A percentile compares a stretch with the other conserved stretches of the same genome.
Conservation (phyloP, 2,888 invertebrate species). For the Scaeva pyrastri region DNA sequence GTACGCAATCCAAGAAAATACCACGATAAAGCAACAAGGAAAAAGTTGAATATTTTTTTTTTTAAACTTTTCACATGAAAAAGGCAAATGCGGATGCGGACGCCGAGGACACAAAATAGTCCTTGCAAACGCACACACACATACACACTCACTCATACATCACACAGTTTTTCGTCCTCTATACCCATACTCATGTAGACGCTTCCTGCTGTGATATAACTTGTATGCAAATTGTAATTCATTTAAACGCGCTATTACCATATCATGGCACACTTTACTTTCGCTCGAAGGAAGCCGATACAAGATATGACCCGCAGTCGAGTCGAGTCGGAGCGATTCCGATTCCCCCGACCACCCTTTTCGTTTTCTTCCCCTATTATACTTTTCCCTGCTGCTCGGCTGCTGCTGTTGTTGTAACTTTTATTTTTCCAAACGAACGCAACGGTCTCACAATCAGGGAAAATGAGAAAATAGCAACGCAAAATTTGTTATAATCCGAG, state of each 20-base stretch:
- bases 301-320: slow-evolving; percentile 47
- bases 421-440: too few relatives aligned
- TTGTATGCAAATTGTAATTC: slow-evolving; percentile 62
- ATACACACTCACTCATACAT: too few relatives aligned
- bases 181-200: background rate
- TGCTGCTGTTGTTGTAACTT: slow-evolving; percentile 7
- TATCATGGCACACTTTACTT: slow-evolving; percentile 66
- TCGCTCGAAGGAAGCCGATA: slow-evolving; percentile 30
- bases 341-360: slow-evolving; percentile 39
- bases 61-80: slow-evolving; percentile 32
- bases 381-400: background rate
- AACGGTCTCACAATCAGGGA: slow-evolving; percentile 42
- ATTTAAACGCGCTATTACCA: slow-evolving; percentile 67
- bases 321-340: too few relatives aligned
- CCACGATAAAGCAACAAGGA: slow-evolving; percentile 40
- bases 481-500: slow-evolving; percentile 45
- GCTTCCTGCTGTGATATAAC: slow-evolving; percentile 15
- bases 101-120: slow-evolving; percentile 6
- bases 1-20: slow-evolving; percentile 58
- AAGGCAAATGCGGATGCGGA: background rate
- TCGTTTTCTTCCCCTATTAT: background rate
- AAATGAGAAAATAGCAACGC: slow-evolving; percentile 46
- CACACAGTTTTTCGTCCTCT: background rate
- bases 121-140: slow-evolving; percentile 42
- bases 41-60: slow-evolving; percentile 21